Base-by-base conservation (phyloP, 2,113 vertebrate genomes). In the Pungitius pungitius region DNA sequence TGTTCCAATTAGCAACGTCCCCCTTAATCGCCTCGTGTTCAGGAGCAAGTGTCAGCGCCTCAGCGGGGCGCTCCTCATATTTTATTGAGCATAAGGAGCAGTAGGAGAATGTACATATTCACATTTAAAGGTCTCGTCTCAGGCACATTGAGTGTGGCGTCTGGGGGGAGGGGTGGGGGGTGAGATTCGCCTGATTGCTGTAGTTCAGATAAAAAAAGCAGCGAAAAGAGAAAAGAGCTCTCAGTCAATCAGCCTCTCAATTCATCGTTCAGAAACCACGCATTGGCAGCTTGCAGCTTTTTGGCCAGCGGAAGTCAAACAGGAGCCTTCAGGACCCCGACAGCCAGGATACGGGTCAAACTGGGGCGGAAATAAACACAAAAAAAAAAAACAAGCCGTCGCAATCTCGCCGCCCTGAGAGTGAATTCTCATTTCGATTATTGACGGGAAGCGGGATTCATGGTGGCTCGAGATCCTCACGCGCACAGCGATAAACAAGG, bases 181-280 rank as follows among this genome's bases (percentile, higher is more conserved):
- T 55, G 42, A 47, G 13, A n/a, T 55, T 61, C 13, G 22, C 27
- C 40, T 40, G 49, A 73, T 33, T 52, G 35, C 58, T 69, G 33
- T n/a, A 17, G 1, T 35, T 14, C 24, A 63, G 40, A 13, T 37
- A 35, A 24, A 40, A 51, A 24, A 8, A 40, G 6, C 65, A 8
- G 10, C 0, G 42, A 5, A 30, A 60, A 26, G 30, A 57, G 8
- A 30, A 30, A 60, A 2, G 24, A 1, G 26, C 37, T 59, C 57
- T 42, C n/a, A 22, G 8, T 45, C 13, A 59, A 42, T 69, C 24
- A 69, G 54, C 45, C 33, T 12, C 30, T 60, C 51, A 37, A 47
- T 65, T 42, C 60, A 2, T 20, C 10, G 54, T 54, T 65, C 13
- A 17, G 15, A 62, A 47, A 39, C 49, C 37, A 12, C 6, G n/a